Percentiles rank a stretch among this genome's conserved stretches.
These are phyloP conservation scores for Drosophila kikkawai DNA, from an alignment of 1,140 invertebrate species.

Conservation along the genomic window DNA sequence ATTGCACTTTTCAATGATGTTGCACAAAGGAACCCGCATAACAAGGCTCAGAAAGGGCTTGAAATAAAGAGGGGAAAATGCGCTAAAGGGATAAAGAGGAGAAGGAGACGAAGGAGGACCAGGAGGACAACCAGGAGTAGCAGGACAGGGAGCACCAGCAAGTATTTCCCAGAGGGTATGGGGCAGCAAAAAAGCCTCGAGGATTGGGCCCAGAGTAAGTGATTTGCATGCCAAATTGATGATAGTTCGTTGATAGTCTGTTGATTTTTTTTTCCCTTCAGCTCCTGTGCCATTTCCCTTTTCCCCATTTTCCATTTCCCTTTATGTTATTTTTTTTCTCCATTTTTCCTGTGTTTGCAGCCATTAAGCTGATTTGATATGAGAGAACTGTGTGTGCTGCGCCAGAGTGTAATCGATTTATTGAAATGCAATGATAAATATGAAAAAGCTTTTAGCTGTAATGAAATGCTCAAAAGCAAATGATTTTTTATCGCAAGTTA, in stretches of 20 bases:
- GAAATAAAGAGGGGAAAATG: neutral
- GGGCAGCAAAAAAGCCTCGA: slow-evolving; percentile 3
- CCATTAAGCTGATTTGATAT: slow-evolving; percentile 49
- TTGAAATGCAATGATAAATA: slow-evolving; percentile 30
- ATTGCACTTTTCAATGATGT: slow-evolving; percentile 33
- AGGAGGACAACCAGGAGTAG: neutral
- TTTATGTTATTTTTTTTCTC: neutral
- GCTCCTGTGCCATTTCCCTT: neutral
- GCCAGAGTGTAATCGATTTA: slow-evolving; percentile 39
- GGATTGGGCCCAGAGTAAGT: slow-evolving; percentile 16
- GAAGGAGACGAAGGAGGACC: neutral
- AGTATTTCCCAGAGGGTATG: neutral
- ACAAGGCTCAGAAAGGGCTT: neutral
- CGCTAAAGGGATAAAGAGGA: neutral
- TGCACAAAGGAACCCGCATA: slow-evolving; percentile 29
- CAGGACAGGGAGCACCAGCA: too few relatives aligned
- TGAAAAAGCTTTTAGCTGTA: slow-evolving; percentile 25
- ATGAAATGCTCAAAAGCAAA: slow-evolving; percentile 21
- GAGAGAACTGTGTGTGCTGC: slow-evolving; percentile 3
- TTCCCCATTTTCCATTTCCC: too few relatives aligned
- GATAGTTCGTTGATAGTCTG: slow-evolving; percentile 39
- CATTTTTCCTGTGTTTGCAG: slow-evolving; percentile 7
- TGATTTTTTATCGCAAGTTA: neutral
- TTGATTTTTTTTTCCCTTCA: slow-evolving; percentile 20
- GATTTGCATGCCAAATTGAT: slow-evolving; percentile 49